These are phyloP conservation scores for Brachionus sp. DNA, from an alignment of 1,140 invertebrate species.

Conservation along the genomic window DNA sequence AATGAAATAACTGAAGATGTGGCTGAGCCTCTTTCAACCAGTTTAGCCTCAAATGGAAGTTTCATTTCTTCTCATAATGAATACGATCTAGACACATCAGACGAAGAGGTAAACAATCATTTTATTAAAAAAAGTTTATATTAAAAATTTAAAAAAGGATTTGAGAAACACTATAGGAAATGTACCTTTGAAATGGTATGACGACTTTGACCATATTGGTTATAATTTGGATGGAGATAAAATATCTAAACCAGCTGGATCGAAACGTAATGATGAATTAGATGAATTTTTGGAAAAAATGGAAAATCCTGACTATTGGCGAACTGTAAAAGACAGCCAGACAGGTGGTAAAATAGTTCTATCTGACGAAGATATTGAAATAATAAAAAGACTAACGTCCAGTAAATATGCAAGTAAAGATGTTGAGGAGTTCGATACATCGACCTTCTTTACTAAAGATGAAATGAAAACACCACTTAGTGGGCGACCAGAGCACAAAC, in stretches of 20 bases:
- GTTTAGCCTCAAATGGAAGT: conserved; percentile 14
- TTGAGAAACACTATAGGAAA: conserved; percentile 92
- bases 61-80: neutral
- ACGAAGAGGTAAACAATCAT: neutral
- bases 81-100: conserved; percentile 42
- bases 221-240: conserved; percentile 88
- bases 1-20: neutral
- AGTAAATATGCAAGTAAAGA: conserved; percentile 64
- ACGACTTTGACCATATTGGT: conserved; percentile 90
- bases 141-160: conserved; percentile 64
- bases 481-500: conserved; percentile 87
- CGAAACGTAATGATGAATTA: conserved; percentile 44
- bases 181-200: conserved; percentile 94
- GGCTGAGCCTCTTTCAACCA: neutral
- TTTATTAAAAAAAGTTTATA: neutral
- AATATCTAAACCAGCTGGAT: conserved; percentile 72
- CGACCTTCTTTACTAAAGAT: conserved; percentile 78
- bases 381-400: conserved; percentile 77
- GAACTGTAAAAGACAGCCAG: conserved; percentile 84
- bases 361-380: conserved; percentile 77
- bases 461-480: conserved; percentile 86
- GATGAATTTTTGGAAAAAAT: conserved; percentile 77
- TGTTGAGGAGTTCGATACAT: conserved; percentile 33
- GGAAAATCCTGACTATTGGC: conserved; percentile 90
- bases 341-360: conserved; percentile 89